Evolutionary conservation across 2,888 invertebrate species (phyloP).

Genomic region (Mimumesa dahlbomi): DNA sequence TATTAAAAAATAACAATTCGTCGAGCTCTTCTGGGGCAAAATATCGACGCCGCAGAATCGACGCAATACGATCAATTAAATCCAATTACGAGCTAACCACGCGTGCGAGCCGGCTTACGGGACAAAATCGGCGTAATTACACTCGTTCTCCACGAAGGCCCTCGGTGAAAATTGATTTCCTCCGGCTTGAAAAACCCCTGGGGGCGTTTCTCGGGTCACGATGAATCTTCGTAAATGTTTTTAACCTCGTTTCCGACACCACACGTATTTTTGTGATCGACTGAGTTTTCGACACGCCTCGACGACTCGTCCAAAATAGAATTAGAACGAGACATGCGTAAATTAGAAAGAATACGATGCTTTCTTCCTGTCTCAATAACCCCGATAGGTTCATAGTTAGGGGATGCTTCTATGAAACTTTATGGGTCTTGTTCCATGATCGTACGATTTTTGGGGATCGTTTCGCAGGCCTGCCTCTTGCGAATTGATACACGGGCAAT

Average conservation of each 20-base stretch:
- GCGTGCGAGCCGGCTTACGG: constrained; percentile 42
- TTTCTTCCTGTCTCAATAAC: not conserved
- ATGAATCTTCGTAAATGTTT: not conserved
- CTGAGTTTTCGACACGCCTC: not conserved
- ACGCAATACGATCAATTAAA: constrained; percentile 56
- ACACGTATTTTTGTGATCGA: not conserved
- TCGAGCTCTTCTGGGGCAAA: too few species aligned
- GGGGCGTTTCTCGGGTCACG: not conserved
- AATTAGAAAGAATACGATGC: constrained; percentile 16
- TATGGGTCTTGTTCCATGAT: constrained; percentile 24
- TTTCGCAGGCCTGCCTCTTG: too few species aligned
- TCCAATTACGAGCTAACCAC: constrained; percentile 49
- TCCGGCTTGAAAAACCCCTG: constrained; percentile 18
- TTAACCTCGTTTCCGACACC: not conserved
- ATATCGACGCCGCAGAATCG: too few species aligned
- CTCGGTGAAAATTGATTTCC: constrained; percentile 46
- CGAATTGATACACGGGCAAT: not conserved
- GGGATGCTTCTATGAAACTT: too few species aligned
- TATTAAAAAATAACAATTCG: too few species aligned
- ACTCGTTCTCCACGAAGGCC: constrained; percentile 22
- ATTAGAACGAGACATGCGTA: not conserved
- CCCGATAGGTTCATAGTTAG: constrained; percentile 16
- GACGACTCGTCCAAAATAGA: constrained; percentile 2
- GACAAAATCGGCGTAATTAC: constrained; percentile 52
- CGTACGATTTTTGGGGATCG: too few species aligned